Conservation (phyloP, 2,113 vertebrate genomes). For the Syngnathus floridae region DNA sequence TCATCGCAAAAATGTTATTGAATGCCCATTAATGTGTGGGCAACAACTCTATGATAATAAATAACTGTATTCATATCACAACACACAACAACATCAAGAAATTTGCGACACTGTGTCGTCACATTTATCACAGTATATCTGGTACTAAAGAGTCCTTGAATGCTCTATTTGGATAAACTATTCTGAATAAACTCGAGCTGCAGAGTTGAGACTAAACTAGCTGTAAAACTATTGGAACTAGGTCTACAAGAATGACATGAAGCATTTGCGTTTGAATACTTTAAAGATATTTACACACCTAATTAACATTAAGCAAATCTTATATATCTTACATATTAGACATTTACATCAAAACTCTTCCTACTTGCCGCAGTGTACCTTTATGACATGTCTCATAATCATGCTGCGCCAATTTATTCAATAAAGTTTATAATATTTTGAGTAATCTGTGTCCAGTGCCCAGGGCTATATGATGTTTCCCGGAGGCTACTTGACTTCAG, state of each 20-base stretch:
- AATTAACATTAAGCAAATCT: not conserved
- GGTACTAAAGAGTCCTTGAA: not conserved
- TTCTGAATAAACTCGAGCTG: not conserved
- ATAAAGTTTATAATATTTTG: not conserved
- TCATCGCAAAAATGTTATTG: too few relatives aligned
- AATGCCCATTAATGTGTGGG: too few relatives aligned
- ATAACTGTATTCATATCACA: not conserved
- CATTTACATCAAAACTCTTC: slow-evolving; percentile 1
- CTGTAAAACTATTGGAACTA: not conserved
- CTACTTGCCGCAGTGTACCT: not conserved
- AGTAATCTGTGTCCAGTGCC: not conserved
- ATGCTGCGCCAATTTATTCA: not conserved
- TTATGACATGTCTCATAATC: slow-evolving; percentile 3
- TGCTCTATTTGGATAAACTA: not conserved
- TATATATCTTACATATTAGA: too few relatives aligned
- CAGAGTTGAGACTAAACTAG: not conserved
- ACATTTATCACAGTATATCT: not conserved
- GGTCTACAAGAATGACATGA: not conserved
- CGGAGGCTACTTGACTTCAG: not conserved
- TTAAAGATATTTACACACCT: not conserved
- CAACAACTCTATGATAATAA: too few relatives aligned
- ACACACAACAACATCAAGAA: not conserved
- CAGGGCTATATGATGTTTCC: slow-evolving; percentile 4
- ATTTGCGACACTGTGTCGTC: too few relatives aligned
- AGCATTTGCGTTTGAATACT: slow-evolving; percentile 2